These are phyloP conservation scores for Lysandra coridon DNA, from an alignment of 2,888 invertebrate species.

Conservation along the genomic window DNA sequence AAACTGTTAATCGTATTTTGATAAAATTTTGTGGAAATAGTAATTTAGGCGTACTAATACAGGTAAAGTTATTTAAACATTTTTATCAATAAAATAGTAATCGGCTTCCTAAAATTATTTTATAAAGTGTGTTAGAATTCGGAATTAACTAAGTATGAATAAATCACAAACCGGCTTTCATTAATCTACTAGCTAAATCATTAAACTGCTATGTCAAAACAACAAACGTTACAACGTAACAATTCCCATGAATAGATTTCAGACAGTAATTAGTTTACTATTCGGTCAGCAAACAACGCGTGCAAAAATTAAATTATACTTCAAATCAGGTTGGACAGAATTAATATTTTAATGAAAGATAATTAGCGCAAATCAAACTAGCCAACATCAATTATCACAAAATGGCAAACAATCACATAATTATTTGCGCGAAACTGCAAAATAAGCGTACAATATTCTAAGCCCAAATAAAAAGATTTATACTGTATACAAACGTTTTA, in stretches of 20 bases:
- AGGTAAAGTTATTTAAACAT: no score
- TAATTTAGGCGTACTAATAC: no score
- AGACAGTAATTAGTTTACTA: conserved; percentile 29
- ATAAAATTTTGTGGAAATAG: no score
- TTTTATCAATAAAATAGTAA: no score
- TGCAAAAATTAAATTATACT: conserved; percentile 44
- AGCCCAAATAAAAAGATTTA: neutral
- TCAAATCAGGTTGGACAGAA: conserved; percentile 45
- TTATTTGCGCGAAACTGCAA: conserved; percentile 70
- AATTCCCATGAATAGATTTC: conserved; percentile 21
- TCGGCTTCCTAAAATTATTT: no score
- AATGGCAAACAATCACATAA: conserved; percentile 77
- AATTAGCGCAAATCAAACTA: conserved; percentile 77
- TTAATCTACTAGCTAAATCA: neutral
- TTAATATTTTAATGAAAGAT: conserved; percentile 68
- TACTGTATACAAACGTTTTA: neutral
- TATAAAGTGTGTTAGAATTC: no score
- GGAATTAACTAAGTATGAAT: neutral
- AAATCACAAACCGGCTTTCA: neutral
- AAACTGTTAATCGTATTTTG: no score
- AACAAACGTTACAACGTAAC: neutral
- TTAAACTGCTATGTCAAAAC: neutral
- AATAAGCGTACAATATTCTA: conserved; percentile 62
- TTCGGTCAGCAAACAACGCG: conserved; percentile 37
- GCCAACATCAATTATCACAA: conserved; percentile 73